Evolutionary conservation across 2,113 vertebrate genomes (phyloP).

Genomic region (Petrocephalus zakoni): DNA sequence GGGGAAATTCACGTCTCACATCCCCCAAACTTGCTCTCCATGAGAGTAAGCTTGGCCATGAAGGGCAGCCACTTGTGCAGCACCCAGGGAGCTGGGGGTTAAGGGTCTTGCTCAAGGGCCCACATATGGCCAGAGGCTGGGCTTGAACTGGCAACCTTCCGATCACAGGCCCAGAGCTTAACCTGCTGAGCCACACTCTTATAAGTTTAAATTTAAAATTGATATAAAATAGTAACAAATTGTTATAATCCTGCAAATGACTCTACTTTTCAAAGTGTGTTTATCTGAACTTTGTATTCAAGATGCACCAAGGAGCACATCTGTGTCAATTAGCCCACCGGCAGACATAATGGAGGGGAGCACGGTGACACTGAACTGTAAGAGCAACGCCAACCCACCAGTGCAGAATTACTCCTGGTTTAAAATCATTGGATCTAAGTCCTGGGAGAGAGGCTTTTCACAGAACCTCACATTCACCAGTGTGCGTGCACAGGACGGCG

Average conservation of each 20-base stretch:
- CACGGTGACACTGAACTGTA: slow-evolving; percentile 56
- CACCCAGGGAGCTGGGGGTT: no score
- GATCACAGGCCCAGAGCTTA: no score
- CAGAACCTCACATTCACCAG: slow-evolving; percentile 55
- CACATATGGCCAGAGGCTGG: no score
- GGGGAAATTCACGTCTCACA: no score
- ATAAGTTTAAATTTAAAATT: not conserved
- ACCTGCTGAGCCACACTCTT: no score
- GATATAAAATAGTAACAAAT: not conserved
- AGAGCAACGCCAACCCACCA: slow-evolving; percentile 51
- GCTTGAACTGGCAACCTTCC: no score
- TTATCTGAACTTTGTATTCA: slow-evolving; percentile 1
- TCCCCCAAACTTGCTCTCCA: no score
- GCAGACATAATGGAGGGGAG: slow-evolving; percentile 62
- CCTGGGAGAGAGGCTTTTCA: slow-evolving; percentile 45
- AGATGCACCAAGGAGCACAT: slow-evolving; percentile 63
- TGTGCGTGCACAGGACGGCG: slow-evolving; percentile 52
- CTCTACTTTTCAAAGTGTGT: not conserved
- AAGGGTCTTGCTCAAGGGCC: no score
- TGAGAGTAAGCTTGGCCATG: no score
- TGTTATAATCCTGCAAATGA: not conserved
- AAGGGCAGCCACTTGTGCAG: no score
- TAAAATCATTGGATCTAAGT: slow-evolving; percentile 49
- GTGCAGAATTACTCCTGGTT: slow-evolving; percentile 57
- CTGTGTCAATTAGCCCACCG: slow-evolving; percentile 47